A percentile compares a stretch with the other conserved stretches of the same genome.
Evolutionary conservation across 1,140 invertebrate genomes (phyloP).

Genomic region (Cotesia vestalis): DNA sequence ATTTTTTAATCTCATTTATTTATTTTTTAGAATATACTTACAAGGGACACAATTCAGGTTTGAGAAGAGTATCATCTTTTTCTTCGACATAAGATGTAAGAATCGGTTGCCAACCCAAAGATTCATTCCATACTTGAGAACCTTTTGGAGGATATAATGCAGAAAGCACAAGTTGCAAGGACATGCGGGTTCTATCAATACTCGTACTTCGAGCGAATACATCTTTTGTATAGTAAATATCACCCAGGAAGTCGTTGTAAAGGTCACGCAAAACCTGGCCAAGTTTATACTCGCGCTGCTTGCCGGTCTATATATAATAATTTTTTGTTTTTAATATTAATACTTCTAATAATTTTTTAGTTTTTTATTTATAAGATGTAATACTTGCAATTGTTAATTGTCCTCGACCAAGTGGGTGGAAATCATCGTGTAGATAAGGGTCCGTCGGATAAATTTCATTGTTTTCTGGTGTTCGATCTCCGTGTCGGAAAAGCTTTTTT

Average conservation of each 20-base stretch:
- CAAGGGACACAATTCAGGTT: slow-evolving; percentile 34
- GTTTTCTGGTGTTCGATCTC: background rate
- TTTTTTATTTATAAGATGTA: no score
- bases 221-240: slow-evolving; percentile 63
- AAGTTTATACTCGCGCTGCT: background rate
- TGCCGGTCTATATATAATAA: no score
- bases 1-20: no score
- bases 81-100: slow-evolving; percentile 44
- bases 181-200: slow-evolving; percentile 70
- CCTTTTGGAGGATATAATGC: slow-evolving; percentile 66
- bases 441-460: slow-evolving; percentile 16
- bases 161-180: slow-evolving; percentile 66
- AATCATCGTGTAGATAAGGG: slow-evolving; percentile 1
- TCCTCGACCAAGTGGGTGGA: background rate
- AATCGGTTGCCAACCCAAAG: slow-evolving; percentile 56
- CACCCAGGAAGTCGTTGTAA: slow-evolving; percentile 65
- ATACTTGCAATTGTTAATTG: slow-evolving; percentile 8
- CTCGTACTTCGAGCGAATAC: slow-evolving; percentile 64
- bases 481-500: slow-evolving; percentile 4
- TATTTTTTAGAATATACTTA: slow-evolving; percentile 18
- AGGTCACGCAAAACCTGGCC: slow-evolving; percentile 66
- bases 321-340: no score
- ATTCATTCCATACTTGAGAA: slow-evolving; percentile 60
- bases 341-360: no score
- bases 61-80: slow-evolving; percentile 45